phyloP scores from a whole-genome alignment of 2,113 vertebrate species.

The Natator depressus region DNA sequence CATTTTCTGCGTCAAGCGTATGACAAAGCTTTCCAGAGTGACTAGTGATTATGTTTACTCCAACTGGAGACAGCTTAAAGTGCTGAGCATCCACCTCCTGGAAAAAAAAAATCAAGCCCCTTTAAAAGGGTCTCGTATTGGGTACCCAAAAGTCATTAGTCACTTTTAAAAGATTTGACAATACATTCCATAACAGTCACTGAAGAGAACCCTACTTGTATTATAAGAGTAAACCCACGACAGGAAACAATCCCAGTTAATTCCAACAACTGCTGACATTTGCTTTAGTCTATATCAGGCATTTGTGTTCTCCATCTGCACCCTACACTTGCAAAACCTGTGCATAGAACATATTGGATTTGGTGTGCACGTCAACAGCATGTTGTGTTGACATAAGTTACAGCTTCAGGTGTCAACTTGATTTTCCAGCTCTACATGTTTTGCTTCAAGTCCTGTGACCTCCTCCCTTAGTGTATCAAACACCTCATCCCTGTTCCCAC shows the following conservation, averaged over 20 bases:
- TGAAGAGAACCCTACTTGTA: neutral
- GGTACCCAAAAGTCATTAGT: neutral
- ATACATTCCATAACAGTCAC: neutral
- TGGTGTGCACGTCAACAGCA: neutral
- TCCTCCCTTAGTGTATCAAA: neutral
- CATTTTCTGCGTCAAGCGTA: too few species aligned
- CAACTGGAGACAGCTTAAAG: neutral
- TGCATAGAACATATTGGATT: neutral
- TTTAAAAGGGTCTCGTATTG: neutral
- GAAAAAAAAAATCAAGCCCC: neutral
- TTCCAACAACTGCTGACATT: neutral
- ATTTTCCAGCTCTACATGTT: neutral
- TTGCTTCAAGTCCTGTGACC: neutral
- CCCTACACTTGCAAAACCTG: neutral
- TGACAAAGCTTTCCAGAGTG: too few species aligned
- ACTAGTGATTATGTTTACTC: neutral
- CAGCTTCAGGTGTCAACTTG: neutral
- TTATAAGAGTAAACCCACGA: neutral
- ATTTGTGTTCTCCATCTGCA: neutral
- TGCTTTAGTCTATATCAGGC: neutral
- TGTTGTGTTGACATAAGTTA: neutral
- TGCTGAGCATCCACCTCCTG: neutral
- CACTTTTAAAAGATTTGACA: neutral
- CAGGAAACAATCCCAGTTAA: neutral
- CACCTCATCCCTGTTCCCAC: neutral